Percentiles rank a stretch among this genome's conserved stretches.
phyloP scores from a whole-genome alignment of 2,797 vertebrate species.

The Scomberomorus guttatus region DNA sequence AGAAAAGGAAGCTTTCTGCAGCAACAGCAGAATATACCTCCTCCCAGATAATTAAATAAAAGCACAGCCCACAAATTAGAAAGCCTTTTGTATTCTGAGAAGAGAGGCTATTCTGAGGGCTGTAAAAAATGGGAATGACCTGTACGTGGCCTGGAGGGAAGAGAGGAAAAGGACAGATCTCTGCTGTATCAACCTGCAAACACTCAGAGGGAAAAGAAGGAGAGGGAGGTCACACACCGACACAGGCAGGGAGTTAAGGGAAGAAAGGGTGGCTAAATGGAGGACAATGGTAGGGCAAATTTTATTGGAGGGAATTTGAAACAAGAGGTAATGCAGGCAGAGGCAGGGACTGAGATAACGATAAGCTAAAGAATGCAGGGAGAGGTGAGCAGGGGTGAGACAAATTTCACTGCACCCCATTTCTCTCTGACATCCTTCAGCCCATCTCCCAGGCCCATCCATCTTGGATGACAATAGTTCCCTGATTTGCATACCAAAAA shows the following conservation, averaged over 20 bases:
- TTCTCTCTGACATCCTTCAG: slow-evolving; percentile 68
- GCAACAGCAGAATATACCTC: slow-evolving; percentile 57
- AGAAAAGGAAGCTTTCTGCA: slow-evolving; percentile 53
- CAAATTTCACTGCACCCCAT: slow-evolving; percentile 66
- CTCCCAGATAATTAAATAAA: slow-evolving; percentile 73
- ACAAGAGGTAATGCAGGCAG: slow-evolving; percentile 36
- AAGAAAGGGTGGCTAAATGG: slow-evolving; percentile 43
- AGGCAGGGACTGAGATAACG: slow-evolving; percentile 30
- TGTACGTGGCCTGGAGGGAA: slow-evolving; percentile 46
- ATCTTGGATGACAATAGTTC: slow-evolving; percentile 76
- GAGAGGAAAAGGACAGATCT: slow-evolving; percentile 45
- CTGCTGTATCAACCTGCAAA: slow-evolving; percentile 39
- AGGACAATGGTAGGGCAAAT: slow-evolving; percentile 55
- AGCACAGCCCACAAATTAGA: slow-evolving; percentile 68
- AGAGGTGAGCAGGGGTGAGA: slow-evolving; percentile 35
- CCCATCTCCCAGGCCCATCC: slow-evolving; percentile 72
- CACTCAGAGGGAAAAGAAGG: background rate
- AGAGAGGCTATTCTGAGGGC: slow-evolving; percentile 50
- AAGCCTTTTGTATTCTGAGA: slow-evolving; percentile 60
- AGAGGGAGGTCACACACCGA: slow-evolving; percentile 24
- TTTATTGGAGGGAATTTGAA: slow-evolving; percentile 54
- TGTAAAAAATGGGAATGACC: slow-evolving; percentile 70
- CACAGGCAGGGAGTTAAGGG: background rate
- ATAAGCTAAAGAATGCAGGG: slow-evolving; percentile 50
- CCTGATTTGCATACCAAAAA: slow-evolving; percentile 80